phyloP scores from a whole-genome alignment of 2,888 invertebrate genomes.

The Cephus sareptanus region DNA sequence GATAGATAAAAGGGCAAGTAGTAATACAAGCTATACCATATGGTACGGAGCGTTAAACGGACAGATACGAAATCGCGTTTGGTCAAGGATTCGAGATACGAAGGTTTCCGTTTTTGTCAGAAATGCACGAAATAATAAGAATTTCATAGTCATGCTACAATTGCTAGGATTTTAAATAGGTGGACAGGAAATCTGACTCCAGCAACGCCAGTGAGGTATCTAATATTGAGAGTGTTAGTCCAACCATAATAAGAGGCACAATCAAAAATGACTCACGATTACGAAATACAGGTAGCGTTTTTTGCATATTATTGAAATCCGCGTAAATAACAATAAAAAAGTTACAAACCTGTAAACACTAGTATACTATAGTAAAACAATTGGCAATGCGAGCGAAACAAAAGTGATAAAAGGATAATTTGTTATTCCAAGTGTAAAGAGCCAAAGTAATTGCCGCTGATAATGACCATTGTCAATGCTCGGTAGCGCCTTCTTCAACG shows the following conservation, averaged over 20 bases:
- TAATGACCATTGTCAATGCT: no score
- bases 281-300: neutral
- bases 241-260: neutral
- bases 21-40: neutral
- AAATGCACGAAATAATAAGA: neutral
- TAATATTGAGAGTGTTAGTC: neutral
- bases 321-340: neutral
- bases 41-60: neutral
- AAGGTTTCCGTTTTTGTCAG: neutral
- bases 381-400: neutral
- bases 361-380: neutral
- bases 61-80: neutral
- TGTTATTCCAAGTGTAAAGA: no score
- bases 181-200: neutral
- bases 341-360: neutral
- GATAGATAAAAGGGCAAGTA: neutral
- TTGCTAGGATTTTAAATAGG: neutral
- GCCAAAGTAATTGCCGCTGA: no score
- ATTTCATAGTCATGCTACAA: constrained; percentile 1
- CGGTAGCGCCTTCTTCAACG: no score
- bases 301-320: neutral
- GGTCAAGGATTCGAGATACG: neutral
- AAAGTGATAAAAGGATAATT: no score
- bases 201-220: neutral
- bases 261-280: neutral